Evolutionary conservation across 2,888 invertebrate species (phyloP).

Genomic region (Augiades crinisus): DNA sequence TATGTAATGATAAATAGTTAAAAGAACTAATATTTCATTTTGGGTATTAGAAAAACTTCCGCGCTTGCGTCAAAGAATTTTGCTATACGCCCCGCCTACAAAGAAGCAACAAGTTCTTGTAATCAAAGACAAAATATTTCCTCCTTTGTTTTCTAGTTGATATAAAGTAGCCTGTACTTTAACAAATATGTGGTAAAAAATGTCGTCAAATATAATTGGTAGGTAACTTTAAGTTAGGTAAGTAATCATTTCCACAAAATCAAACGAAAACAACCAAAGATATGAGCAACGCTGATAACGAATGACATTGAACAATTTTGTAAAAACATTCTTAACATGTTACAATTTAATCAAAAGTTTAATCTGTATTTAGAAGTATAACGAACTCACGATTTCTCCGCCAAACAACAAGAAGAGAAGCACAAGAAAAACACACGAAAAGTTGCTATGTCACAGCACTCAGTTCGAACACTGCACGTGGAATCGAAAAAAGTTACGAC

Average conservation of each 20-base stretch:
- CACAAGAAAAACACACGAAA: constrained; percentile 47
- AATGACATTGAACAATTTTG: constrained; percentile 11
- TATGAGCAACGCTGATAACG: constrained; percentile 1
- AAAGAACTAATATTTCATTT: too few relatives aligned
- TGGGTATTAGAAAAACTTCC: constrained; percentile 1
- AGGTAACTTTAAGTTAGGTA: background rate
- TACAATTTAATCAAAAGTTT: background rate
- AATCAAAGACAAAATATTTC: background rate
- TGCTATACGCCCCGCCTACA: constrained; percentile 56
- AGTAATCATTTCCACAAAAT: background rate
- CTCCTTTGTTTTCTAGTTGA: background rate
- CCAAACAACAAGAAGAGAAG: constrained; percentile 21
- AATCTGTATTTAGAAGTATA: background rate
- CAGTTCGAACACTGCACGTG: constrained; percentile 53
- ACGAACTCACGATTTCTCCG: constrained; percentile 17
- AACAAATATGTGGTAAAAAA: too few relatives aligned
- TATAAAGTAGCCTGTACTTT: too few relatives aligned
- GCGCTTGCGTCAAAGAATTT: constrained; percentile 51
- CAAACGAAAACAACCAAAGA: background rate
- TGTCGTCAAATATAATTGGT: too few relatives aligned
- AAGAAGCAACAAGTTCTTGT: constrained; percentile 56
- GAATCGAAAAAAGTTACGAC: constrained; percentile 30
- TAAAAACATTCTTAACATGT: background rate
- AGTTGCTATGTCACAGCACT: constrained; percentile 56
- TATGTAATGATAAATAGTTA: constrained; percentile 20